Percentiles rank a stretch among this genome's conserved stretches.
These are phyloP conservation scores for Protobothrops flavoviridis DNA, from an alignment of 2,113 vertebrate genomes.

Conservation along the genomic window DNA sequence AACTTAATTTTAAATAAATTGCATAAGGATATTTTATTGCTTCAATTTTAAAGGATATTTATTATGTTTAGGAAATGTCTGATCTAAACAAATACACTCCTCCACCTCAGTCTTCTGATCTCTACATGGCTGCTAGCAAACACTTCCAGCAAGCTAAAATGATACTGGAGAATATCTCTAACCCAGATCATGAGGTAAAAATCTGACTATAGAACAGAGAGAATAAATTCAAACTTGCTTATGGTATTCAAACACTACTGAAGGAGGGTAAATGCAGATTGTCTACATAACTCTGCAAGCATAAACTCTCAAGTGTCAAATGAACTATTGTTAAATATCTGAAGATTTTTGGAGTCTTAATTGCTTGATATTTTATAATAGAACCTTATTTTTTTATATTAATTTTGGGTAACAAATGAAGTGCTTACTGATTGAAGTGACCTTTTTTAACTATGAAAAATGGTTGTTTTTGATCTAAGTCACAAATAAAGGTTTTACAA, in stretches of 20 bases:
- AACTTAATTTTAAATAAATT: neutral
- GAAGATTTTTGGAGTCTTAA: neutral
- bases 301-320: neutral
- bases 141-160: conserved; percentile 99
- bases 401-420: neutral
- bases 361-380: neutral
- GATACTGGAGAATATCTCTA: conserved; percentile 94
- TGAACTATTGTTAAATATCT: neutral
- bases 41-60: conserved; percentile 27
- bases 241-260: neutral
- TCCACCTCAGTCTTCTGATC: conserved; percentile 91
- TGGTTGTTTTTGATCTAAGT: neutral
- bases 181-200: conserved; percentile 89
- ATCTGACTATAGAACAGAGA: neutral
- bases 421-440: neutral
- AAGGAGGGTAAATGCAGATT: neutral
- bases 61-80: conserved; percentile 90
- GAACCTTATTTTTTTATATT: neutral
- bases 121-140: conserved; percentile 97
- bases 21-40: neutral
- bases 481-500: neutral
- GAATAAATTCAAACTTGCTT: neutral
- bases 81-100: conserved; percentile 98
- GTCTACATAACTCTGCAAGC: neutral
- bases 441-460: neutral